Base-by-base conservation (phyloP, 2,888 invertebrate species). In the Lamellibrachia columna region DNA sequence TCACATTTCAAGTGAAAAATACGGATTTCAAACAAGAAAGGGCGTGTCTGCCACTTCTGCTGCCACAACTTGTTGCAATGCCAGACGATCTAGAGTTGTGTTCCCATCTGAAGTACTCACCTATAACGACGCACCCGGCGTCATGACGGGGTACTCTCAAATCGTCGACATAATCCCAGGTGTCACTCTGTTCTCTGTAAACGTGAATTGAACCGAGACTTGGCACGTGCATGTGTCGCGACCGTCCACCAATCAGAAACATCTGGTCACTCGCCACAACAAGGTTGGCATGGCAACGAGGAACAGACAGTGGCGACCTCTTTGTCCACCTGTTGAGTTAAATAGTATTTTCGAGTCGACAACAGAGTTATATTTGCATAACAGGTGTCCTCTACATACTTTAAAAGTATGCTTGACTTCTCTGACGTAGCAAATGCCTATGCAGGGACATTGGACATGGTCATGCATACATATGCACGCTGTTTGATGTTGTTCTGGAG, bases 221-320 rank as follows among this genome's bases (percentile, higher is more conserved):
- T 7, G 92, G 91, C 53, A 94, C 93, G 90, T 92, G 22, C 91
- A 15, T 92, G 93, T 8, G 93, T 93, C 0, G 93, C 91, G n/a
- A 93, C 93, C 94, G 94, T 9, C 95, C 95, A 40, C 95, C 95
- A 28, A 95, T 94, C 52, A 95, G 93, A 92, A 94, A 95, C 90
- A 96, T 92, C 2, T 93, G 91, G 60, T 93, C 94, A 15, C 92
- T 53, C 7, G 94, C 94, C 28, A 94, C 94, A 1, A 94, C 95
- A 90, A 95, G 92, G 28, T 93, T 93, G 58, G 95, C 94, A 91
- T 95, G 95, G 91, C 95, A 95, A 75, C 95, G 93, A 3, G 95
- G 95, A 1, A 93, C 75, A 6, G 95, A 95, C 28, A 95, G 92
- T 1, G 94, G 94, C 4, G 93, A 93, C 92, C 93, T 94, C 28